Base-by-base conservation (phyloP, 1,140 invertebrate genomes). In the Leguminivora glycinivorella region DNA sequence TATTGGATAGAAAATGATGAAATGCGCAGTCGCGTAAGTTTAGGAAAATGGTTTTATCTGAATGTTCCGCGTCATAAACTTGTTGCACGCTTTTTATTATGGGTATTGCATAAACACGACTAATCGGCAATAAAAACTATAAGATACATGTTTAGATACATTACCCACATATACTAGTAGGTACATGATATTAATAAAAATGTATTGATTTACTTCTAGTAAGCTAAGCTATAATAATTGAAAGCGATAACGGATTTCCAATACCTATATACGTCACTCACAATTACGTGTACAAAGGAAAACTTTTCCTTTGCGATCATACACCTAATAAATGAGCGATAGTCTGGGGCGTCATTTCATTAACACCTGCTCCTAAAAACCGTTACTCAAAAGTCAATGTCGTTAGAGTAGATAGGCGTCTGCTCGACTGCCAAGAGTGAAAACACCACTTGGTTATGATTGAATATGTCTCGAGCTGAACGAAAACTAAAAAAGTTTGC, bases 321-420 rank as follows among this genome's bases (percentile, higher is more conserved):
- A 17, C 43, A 17, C 2, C 43, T 47, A 52, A 52, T 52, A 7
- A 52, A 22, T 22, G 9, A 52, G 22, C 47, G 47, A 52, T 52
- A 52, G 0, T n/a, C 19, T 22, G 7, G 22, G 19, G 22, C 19
- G n/a, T 17, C 43, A 52, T 52, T 52, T 52, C 19, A 52, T 52
- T 52, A 52, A 19, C 47, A 52, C 47, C 47, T 52, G 47, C 47
- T 52, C 47, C 19, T 9, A 3, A 22, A 52, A 22, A 52, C 19
- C 47, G 47, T 22, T 52, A 52, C 40, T 43, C 47, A 52, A 52
- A 52, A 52, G 47, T 52, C 47, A 52, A 52, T 52, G 47, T 52
- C 47, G 47, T 52, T 52, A 17, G 19, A n/a, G 17, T 52, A 22
- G 5, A 52, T 17, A 43, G 40, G n/a, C 40, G 40, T 52, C 17